Base-by-base conservation (phyloP, 30 jellyfish, hydroid and myxozoan species). In the Aurelia sp. region DNA sequence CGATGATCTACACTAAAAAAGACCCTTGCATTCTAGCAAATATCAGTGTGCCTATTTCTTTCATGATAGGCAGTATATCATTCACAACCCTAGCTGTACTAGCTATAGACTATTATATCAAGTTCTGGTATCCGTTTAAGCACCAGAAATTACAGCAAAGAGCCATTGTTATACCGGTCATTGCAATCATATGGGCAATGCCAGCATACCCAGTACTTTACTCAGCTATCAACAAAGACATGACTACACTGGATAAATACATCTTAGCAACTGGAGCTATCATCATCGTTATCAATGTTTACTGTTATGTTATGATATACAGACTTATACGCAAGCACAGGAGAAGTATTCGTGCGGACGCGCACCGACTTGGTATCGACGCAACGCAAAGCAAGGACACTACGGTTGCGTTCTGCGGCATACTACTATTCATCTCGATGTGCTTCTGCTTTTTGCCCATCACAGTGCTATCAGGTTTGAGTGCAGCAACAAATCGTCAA, bases 111-210 rank as follows among this genome's bases (percentile, higher is more conserved):
- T 63, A 85, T 18, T 82, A 67, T 20, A 5, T 82, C 18, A 63
- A 59, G 72, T 82, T 82, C 73, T 67, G 82, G 66, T 62, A 69
- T 48, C 92, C 92, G 71, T 82, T 69, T 68, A 52, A 61, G 60
- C 86, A 82, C 44, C 51, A 52, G 61, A 52, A 44, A 64, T 4
- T 82, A 69, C 75, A 74, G 20, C 27, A 58, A 11, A 27, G 51
- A 22, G 50, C 92, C 0, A 58, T 82, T 10, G 50, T 35, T 30
- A 30, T 21, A 12, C 18, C 63, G 5, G 61, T 40, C 63, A 24
- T 70, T 24, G 10, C 57, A 44, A 24, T 51, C 17, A 61, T 74
- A 51, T 82, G 92, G 92, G 51, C 33, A 8, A 55, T 41, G 19
- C 86, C 92, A 64, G 58, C 70, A 66, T 69, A 61, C 70, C 92